Base-by-base conservation (phyloP, 2,797 vertebrate species). In the Acridotheres tristis region DNA sequence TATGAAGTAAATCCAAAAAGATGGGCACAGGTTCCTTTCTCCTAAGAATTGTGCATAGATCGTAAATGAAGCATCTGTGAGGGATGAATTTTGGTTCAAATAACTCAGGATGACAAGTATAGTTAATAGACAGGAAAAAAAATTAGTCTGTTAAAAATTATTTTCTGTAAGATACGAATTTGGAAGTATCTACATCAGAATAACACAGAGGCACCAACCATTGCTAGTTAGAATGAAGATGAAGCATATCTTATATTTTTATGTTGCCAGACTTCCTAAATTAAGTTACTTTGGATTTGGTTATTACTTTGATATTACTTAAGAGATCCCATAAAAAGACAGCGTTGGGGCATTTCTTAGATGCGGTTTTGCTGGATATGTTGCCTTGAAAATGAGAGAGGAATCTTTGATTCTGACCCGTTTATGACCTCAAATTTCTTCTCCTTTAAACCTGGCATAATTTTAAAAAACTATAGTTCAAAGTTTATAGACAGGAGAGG, bases 401-500 rank as follows among this genome's bases (percentile, higher is more conserved):
- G 1, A 51, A 9, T 62, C n/a, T 63, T 86, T 42, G 43, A 40
- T 87, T 81, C 47, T 87, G 34, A 54, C 20, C 7, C 25, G 11
- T 89, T 78, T 34, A 26, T 62, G 47, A 40, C 9, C 45, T 54
- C 38, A 38, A 10, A 34, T 66, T 65, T 65, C 20, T 88, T 76
- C 1, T 1, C 16, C 18, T 87, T 62, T 84, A 67, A 68, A 58
- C 5, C 45, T 66, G 20, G 8, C 0, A 0, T 51, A 40, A 40
- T 42, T 74, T 8, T 29, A 76, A 57, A 69, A 73, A 43, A 1
- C 5, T 40, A 0, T 3, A 27, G 5, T 34, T 84, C 3, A 12
- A 51, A 45, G 23, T 42, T 82, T 36, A 29, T 34, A 26, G 51
- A 6, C 6, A 30, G 26, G 67, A 38, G 36, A 76, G 53, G 27